Evolutionary conservation across 2,797 vertebrate species (phyloP), one percentile per base, ranked within the genome.

Genomic region (Leuciscus waleckii): DNA sequence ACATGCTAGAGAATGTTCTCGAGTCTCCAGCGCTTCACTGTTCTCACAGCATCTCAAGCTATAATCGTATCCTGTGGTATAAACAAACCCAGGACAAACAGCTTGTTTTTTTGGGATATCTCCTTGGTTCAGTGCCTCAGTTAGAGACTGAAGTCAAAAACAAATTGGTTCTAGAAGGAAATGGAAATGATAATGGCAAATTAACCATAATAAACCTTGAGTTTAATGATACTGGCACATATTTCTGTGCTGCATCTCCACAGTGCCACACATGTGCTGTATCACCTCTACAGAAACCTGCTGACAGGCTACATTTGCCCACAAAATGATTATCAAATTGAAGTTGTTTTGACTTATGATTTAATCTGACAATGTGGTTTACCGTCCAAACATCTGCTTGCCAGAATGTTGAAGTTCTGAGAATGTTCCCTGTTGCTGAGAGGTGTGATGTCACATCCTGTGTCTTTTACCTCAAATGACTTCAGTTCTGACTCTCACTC

Each of bases 231-330:
- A 49, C 69, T 29, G 80, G 80, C 21, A 61, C 79, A 43, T 89
- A 90, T 83, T 84, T 84, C 71, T 88, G 87, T 23, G 81, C 85
- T 54, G 81, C 81, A 77, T 78, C 2, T 77, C 74, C 89, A 90
- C 85, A 87, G 83, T 84, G 83, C 0, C 19, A 32, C 46, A 87
- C 5, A 13, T 35, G 5, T 11, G 8, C 7, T 68, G 32, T n/a
- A 68, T 75, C 6, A 43, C 14, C 46, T n/a, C 21, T 70, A 83
- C 77, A 84, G 85, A 86, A 88, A 86, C 70, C 43, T 41, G 76
- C 56, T 29, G 8, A 29, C 23, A 21, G 65, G 29, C 17, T 51
- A 46, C n/a, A 29, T 32, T 79, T 41, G 35, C 35, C 26, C 39
- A 84, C 26, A 68, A 13, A 54, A 54, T 54, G 5, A 39, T 29